These are phyloP conservation scores for Scaptomyza graminum DNA, from an alignment of 1,140 invertebrate species.

Conservation along the genomic window DNA sequence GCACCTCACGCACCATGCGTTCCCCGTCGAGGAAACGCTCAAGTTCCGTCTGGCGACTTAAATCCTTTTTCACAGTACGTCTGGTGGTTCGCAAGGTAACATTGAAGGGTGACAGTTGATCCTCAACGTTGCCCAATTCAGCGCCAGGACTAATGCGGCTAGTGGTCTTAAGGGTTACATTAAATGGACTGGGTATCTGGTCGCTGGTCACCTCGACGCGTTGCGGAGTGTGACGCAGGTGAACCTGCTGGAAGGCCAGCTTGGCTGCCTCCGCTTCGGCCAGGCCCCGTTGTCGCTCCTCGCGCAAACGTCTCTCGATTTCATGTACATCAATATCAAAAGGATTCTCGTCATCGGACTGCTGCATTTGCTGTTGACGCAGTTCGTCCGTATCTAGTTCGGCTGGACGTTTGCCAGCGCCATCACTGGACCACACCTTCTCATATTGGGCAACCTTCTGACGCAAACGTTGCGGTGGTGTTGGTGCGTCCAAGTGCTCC, in stretches of 20 bases:
- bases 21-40: conserved; percentile 73
- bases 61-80: conserved; percentile 51
- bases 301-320: conserved; percentile 86
- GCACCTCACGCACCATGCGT: conserved; percentile 67
- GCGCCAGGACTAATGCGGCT: conserved; percentile 64
- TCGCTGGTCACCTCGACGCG: conserved; percentile 71
- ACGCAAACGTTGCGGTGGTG: conserved; percentile 86
- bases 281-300: conserved; percentile 85
- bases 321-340: conserved; percentile 85
- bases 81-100: conserved; percentile 75
- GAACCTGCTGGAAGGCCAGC: conserved; percentile 85
- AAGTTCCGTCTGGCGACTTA: conserved; percentile 49
- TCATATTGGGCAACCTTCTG: conserved; percentile 91
- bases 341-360: conserved; percentile 67
- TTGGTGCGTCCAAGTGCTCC: conserved; percentile 18
- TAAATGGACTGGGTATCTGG: conserved; percentile 67
- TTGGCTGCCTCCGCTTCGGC: conserved; percentile 85
- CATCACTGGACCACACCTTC: conserved; percentile 88
- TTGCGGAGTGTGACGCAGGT: conserved; percentile 85
- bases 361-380: conserved; percentile 44
- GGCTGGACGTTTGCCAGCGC: conserved; percentile 53
- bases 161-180: conserved; percentile 75
- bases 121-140: conserved; percentile 86
- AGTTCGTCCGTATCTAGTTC: conserved; percentile 61
- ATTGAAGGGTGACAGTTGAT: conserved; percentile 85